phyloP scores from a whole-genome alignment of 2,797 vertebrate genomes.

The Otolemur crassicaudatus region DNA sequence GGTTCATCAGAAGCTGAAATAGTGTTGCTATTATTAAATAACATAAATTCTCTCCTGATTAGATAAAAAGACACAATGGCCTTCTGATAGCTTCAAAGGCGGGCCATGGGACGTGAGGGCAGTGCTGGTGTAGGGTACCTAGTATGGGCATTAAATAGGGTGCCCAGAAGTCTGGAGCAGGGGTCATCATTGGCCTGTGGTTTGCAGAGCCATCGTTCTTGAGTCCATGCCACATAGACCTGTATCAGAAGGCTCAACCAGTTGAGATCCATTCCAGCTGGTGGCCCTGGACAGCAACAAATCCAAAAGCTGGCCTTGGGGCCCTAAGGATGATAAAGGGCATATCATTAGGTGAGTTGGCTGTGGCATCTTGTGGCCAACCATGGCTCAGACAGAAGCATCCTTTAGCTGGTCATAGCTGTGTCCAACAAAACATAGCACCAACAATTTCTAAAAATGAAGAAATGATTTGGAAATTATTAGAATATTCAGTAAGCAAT shows the following conservation, averaged over 20 bases:
- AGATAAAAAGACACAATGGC: neutral
- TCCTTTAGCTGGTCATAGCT: neutral
- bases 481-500: neutral
- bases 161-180: neutral
- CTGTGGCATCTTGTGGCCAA: neutral
- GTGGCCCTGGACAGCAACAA: neutral
- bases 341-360: neutral
- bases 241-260: neutral
- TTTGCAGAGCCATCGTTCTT: neutral
- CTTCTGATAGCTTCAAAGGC: neutral
- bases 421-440: neutral
- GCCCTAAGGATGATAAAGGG: neutral
- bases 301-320: neutral
- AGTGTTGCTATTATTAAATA: neutral
- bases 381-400: neutral
- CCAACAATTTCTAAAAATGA: neutral
- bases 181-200: neutral
- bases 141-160: neutral
- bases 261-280: neutral
- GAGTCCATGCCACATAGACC: neutral
- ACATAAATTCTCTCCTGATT: conserved; percentile 23
- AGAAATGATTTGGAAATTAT: conserved; percentile 5
- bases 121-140: neutral
- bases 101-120: neutral
- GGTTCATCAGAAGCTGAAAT: conserved; percentile 15